Conservation (phyloP, 2,888 invertebrate species). For the Mythimna vitellina region DNA sequence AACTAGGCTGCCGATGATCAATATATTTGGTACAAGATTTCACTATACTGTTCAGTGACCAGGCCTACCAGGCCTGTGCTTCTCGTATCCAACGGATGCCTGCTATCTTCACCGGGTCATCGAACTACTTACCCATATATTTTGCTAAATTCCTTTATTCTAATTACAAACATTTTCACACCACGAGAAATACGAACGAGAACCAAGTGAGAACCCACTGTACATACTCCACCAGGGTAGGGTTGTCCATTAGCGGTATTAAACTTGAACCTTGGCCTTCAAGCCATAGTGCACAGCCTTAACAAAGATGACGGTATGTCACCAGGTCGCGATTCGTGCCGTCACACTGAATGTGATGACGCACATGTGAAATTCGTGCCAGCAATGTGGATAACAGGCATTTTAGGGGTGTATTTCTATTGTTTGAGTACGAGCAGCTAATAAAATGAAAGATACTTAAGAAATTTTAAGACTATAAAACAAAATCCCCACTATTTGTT, state of each 20-base stretch:
- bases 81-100: no score
- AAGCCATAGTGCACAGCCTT: constrained; percentile 58
- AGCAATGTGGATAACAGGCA: background rate
- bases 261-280: constrained; percentile 68
- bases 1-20: no score
- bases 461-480: no score
- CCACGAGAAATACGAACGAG: background rate
- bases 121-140: no score
- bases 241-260: constrained; percentile 69
- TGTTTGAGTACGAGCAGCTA: no score
- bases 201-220: constrained; percentile 39
- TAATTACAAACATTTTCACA: background rate
- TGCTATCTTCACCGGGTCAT: no score
- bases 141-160: background rate
- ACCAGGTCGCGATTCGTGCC: constrained; percentile 39
- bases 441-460: no score
- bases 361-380: constrained; percentile 10
- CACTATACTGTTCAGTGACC: no score
- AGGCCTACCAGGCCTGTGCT: no score
- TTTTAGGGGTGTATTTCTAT: background rate
- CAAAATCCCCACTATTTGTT: no score
- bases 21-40: no score
- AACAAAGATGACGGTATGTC: constrained; percentile 44
- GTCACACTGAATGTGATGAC: constrained; percentile 30
- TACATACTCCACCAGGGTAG: constrained; percentile 35